A percentile compares a stretch with the other conserved stretches of the same genome.
phyloP scores from a whole-genome alignment of 1,140 invertebrate genomes.

The Plectrocnemia conspersa region DNA sequence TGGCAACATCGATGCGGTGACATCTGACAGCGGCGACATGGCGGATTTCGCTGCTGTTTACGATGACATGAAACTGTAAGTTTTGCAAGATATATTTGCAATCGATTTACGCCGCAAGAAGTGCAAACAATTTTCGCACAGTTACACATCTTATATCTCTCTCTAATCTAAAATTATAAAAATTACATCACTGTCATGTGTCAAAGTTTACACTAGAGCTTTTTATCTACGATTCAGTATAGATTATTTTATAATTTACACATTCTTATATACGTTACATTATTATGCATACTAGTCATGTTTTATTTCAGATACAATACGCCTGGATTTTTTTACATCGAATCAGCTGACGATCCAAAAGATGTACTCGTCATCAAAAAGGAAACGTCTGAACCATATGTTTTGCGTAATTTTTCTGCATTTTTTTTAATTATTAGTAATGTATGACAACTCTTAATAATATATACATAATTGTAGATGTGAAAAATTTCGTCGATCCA shows the following conservation, averaged over 20 bases:
- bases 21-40: constrained; percentile 21
- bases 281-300: too few relatives aligned
- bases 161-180: too few relatives aligned
- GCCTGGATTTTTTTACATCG: constrained; percentile 69
- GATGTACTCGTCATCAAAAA: constrained; percentile 70
- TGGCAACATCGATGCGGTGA: constrained; percentile 7
- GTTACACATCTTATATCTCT: too few relatives aligned
- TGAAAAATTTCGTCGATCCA: constrained; percentile 31
- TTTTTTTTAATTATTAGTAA: too few relatives aligned
- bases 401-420: constrained; percentile 59
- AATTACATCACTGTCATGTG: too few relatives aligned
- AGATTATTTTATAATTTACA: too few relatives aligned
- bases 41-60: constrained; percentile 44
- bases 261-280: too few relatives aligned
- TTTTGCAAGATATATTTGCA: not conserved
- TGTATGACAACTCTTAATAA: too few relatives aligned
- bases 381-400: constrained; percentile 59
- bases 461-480: constrained; percentile 17
- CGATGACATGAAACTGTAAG: constrained; percentile 61
- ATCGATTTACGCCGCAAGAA: not conserved
- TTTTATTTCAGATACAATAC: constrained; percentile 59
- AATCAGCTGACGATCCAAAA: constrained; percentile 55
- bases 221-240: too few relatives aligned
- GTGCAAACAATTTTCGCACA: too few relatives aligned
- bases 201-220: too few relatives aligned